Evolutionary conservation across 2,113 vertebrate species (phyloP).

Genomic region (Dicrurus megarhynchus): DNA sequence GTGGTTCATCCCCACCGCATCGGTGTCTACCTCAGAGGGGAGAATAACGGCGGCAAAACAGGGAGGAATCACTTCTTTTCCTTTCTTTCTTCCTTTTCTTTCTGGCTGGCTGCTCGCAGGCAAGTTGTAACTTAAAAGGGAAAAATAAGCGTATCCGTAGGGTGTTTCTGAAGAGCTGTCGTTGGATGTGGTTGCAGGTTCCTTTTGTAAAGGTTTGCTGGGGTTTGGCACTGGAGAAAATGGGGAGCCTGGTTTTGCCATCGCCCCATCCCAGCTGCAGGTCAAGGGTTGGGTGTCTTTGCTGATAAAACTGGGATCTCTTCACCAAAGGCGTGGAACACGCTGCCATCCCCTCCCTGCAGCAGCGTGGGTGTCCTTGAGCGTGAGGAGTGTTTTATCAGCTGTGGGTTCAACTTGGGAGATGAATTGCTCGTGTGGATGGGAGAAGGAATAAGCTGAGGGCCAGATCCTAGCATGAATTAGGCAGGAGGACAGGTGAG

Average conservation of each 20-base stretch:
- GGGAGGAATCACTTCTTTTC: not conserved
- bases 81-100: not conserved
- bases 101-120: not conserved
- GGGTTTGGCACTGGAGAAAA: not conserved
- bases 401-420: not conserved
- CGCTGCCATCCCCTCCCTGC: not conserved
- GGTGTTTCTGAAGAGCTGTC: not conserved
- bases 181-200: fast-evolving
- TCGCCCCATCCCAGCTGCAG: fast-evolving
- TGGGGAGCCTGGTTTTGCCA: not conserved
- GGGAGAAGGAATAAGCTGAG: not conserved
- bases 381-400: not conserved
- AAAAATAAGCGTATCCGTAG: fast-evolving
- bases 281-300: not conserved
- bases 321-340: not conserved
- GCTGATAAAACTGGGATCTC: not conserved
- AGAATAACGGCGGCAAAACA: not conserved
- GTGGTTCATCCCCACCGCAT: constrained; percentile 71
- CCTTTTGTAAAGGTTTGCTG: not conserved
- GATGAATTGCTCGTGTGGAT: not conserved
- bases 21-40: constrained; percentile 90
- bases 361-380: not conserved
- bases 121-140: not conserved
- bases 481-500: not conserved
- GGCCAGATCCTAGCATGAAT: not conserved